Evolutionary conservation across 2,113 vertebrate species (phyloP).

Genomic region (Abramis brama): DNA sequence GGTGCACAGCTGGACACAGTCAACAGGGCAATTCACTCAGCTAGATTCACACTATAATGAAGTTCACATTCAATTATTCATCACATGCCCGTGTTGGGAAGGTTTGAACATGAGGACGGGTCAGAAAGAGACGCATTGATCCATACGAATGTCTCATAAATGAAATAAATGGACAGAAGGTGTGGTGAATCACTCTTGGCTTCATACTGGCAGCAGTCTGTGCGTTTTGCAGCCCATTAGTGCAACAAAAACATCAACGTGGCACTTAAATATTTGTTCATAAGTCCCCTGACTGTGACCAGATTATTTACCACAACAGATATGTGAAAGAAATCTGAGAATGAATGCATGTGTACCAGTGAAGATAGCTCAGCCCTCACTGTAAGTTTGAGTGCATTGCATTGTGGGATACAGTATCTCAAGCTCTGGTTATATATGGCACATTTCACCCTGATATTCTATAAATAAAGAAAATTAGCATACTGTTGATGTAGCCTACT

Average conservation of each 20-base stretch:
- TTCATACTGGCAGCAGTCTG: slow-evolving; percentile 44
- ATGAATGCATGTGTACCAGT: background rate
- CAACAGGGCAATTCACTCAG: slow-evolving; percentile 1
- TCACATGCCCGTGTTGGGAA: background rate
- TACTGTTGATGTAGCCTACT: no score
- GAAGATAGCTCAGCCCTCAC: background rate
- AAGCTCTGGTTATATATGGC: background rate
- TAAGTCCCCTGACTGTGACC: background rate
- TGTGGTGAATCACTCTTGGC: slow-evolving; percentile 43
- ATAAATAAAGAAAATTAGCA: no score
- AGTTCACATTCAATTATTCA: background rate
- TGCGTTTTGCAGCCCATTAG: slow-evolving; percentile 23
- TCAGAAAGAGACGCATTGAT: background rate
- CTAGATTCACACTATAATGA: background rate
- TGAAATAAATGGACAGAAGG: slow-evolving; percentile 51
- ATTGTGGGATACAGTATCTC: background rate
- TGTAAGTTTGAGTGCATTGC: background rate
- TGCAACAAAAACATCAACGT: slow-evolving; percentile 11
- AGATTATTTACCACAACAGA: background rate
- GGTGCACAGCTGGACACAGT: slow-evolving; percentile 83
- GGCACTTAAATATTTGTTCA: background rate
- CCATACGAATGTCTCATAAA: background rate
- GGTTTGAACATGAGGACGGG: background rate
- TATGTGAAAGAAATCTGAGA: background rate
- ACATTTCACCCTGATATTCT: no score